phyloP scores from a whole-genome alignment of 2,888 invertebrate genomes.

The Heliconius aoede region DNA sequence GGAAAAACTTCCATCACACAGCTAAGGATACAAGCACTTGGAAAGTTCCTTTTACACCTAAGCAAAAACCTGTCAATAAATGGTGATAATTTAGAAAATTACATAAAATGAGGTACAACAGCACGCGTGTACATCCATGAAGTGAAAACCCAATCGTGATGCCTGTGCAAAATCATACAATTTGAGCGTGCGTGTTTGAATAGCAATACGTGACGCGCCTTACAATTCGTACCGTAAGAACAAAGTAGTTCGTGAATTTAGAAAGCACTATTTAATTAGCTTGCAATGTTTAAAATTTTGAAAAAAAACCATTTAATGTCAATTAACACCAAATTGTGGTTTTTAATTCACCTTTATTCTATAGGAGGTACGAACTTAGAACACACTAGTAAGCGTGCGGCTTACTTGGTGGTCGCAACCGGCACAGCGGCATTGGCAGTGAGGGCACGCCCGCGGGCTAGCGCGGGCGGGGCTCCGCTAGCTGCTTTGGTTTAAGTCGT shows the following conservation, averaged over 20 bases:
- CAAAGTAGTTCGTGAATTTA: conserved; percentile 28
- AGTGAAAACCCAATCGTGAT: conserved; percentile 45
- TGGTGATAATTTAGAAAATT: conserved; percentile 21
- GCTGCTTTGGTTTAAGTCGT: conserved; percentile 83
- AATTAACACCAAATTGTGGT: neutral
- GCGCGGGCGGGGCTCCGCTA: conserved; percentile 82
- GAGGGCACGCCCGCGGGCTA: conserved; percentile 76
- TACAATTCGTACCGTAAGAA: conserved; percentile 35
- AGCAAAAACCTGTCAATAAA: neutral
- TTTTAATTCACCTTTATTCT: conserved; percentile 19
- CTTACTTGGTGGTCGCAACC: conserved; percentile 82
- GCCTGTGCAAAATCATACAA: conserved; percentile 47
- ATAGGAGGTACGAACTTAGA: conserved; percentile 40
- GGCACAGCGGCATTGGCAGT: conserved; percentile 79
- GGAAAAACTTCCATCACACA: neutral
- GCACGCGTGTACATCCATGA: conserved; percentile 38
- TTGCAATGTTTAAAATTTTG: neutral
- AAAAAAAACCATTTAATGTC: neutral
- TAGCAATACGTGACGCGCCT: conserved; percentile 47
- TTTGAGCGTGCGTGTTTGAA: conserved; percentile 48
- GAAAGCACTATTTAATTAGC: conserved; percentile 3
- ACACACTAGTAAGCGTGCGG: conserved; percentile 71
- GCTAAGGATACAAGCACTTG: neutral
- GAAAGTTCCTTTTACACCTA: neutral
- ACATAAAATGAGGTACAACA: conserved; percentile 36